These are phyloP conservation scores for Asbolus verrucosus DNA, from an alignment of 1,140 invertebrate genomes.

Conservation along the genomic window DNA sequence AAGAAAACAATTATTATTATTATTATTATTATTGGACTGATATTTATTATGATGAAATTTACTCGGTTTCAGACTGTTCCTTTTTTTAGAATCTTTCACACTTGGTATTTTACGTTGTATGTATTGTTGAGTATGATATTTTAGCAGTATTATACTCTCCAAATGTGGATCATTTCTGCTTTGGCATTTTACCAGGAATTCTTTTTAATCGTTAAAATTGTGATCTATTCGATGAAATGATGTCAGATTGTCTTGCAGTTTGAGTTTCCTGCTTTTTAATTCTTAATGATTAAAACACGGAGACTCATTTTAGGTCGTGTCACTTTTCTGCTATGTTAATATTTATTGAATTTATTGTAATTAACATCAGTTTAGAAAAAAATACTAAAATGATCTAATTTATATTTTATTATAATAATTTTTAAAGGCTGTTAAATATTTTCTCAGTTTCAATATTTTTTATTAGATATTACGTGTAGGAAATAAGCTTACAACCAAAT, in stretches of 20 bases:
- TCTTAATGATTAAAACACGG: conserved; percentile 5
- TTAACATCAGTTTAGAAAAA: conserved; percentile 47
- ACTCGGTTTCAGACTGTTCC: conserved; percentile 26
- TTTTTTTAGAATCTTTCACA: conserved; percentile 3
- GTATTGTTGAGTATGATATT: no score
- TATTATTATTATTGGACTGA: conserved; percentile 50
- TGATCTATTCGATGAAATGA: neutral
- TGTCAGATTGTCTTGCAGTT: neutral
- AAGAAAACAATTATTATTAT: conserved; percentile 16
- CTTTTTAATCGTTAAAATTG: no score
- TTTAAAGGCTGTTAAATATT: conserved; percentile 52
- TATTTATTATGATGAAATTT: conserved; percentile 50
- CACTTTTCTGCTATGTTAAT: conserved; percentile 47
- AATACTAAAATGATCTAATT: conserved; percentile 24
- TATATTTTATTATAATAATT: conserved; percentile 46
- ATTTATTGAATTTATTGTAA: conserved; percentile 44
- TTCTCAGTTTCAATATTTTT: conserved; percentile 34
- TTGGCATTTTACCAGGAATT: neutral
- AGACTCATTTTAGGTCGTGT: neutral
- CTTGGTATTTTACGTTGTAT: no score
- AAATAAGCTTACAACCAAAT: neutral
- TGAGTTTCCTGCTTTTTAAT: conserved; percentile 23
- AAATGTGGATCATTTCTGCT: conserved; percentile 8
- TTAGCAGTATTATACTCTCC: neutral
- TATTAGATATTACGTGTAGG: conserved; percentile 45